phyloP scores from a whole-genome alignment of 2,113 vertebrate species.

The Cyprinodon tularosa region DNA sequence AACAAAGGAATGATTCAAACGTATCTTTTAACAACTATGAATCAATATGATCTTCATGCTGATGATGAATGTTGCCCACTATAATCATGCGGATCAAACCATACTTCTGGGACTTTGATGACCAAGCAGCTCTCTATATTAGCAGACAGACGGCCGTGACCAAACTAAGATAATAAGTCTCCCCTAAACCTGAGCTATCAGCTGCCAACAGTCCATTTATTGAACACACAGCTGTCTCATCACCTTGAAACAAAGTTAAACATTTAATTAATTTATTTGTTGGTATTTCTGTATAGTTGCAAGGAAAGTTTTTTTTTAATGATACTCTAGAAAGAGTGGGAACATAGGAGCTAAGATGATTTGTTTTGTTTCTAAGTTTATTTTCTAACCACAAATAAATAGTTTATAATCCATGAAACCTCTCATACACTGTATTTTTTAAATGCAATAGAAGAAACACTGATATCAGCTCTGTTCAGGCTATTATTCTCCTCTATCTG shows the following conservation, averaged over 20 bases:
- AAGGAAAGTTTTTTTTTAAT: neutral
- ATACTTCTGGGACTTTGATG: neutral
- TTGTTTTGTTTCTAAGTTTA: neutral
- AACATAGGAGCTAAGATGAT: neutral
- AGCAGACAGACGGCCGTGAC: no score
- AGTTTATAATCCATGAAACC: neutral
- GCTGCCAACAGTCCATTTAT: conserved; percentile 10
- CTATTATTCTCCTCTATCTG: neutral
- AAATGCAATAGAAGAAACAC: neutral
- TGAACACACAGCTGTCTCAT: conserved; percentile 22
- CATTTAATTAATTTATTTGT: no score
- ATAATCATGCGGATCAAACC: neutral
- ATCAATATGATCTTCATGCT: neutral
- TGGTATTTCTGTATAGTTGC: no score
- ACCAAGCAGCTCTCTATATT: no score
- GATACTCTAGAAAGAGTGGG: neutral
- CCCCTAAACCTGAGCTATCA: conserved; percentile 2
- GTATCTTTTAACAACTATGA: neutral
- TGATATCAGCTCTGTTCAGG: neutral
- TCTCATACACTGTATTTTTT: neutral
- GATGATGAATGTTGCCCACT: neutral
- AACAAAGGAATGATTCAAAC: neutral
- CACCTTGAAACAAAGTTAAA: neutral
- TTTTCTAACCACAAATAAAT: neutral
- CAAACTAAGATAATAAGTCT: no score